Evolutionary conservation across 2,113 vertebrate species (phyloP).

Genomic region (Triplophysa dalaica): DNA sequence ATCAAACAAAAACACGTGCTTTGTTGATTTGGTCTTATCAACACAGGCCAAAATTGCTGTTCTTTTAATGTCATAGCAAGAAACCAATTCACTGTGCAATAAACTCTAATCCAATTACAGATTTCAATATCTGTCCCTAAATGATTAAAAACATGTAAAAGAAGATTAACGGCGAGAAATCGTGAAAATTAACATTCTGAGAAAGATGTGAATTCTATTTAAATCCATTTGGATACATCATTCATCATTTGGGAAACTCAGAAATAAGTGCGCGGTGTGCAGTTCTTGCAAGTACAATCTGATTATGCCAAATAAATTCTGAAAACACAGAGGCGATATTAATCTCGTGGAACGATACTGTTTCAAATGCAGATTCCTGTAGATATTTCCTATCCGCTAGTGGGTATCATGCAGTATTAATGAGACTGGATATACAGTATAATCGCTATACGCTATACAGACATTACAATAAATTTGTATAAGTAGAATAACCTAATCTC

Average conservation of each 20-base stretch:
- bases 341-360: slow-evolving; percentile 54
- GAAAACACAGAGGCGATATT: slow-evolving; percentile 60
- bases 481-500: slow-evolving; percentile 45
- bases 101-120: slow-evolving; percentile 49
- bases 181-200: slow-evolving; percentile 47
- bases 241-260: slow-evolving; percentile 51
- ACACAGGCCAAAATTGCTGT: slow-evolving; percentile 8
- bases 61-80: slow-evolving; percentile 23
- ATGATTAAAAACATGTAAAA: slow-evolving; percentile 53
- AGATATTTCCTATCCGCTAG: slow-evolving; percentile 48
- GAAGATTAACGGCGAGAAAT: slow-evolving; percentile 39
- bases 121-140: slow-evolving; percentile 49
- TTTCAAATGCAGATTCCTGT: slow-evolving; percentile 54
- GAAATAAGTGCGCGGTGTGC: slow-evolving; percentile 42
- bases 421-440: slow-evolving; percentile 42
- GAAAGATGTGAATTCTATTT: slow-evolving; percentile 48
- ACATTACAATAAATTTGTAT: slow-evolving; percentile 58
- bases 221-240: slow-evolving; percentile 53
- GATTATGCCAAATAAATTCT: slow-evolving; percentile 60
- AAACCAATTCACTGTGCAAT: slow-evolving; percentile 49
- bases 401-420: slow-evolving; percentile 58
- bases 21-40: not conserved
- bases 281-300: slow-evolving; percentile 54
- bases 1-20: not conserved
- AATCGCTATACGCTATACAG: slow-evolving; percentile 46